Base-by-base conservation (phyloP, 2,113 vertebrate species). In the Notiomystis cincta region DNA sequence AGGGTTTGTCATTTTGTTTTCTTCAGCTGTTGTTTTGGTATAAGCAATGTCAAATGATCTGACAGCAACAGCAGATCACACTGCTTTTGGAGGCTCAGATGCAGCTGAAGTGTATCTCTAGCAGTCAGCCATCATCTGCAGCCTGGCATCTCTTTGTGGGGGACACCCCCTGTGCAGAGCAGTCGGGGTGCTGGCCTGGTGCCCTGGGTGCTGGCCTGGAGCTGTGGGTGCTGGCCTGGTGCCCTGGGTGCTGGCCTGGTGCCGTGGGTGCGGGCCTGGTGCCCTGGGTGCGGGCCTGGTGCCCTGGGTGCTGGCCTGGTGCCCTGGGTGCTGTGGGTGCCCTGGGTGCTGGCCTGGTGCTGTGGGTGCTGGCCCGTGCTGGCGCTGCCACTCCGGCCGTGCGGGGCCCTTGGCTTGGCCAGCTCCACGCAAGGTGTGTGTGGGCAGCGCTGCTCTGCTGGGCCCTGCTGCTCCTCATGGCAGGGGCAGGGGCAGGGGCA, bases 381-480 rank as follows among this genome's bases (percentile, higher is more conserved):
- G 2, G 7, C 2, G 12, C 65, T 5, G 10, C 3, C 5, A 5
- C 23, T 44, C 2, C 4, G 0, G 8, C 47, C 38, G n/a, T 1
- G 18, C 1, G 1, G n/a, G 38, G 48, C 80, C 25, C 10, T 31
- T 44, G 54, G 7, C 37, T 42, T 47, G 45, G 61, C n/a, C 5
- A 1, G 64, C 65, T 56, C 31, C 30, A 0, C 0, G 4, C 25
- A 21, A 3, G 25, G 54, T 3, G 0, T 2, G 0, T 0, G 18
- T n/a, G 44, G 40, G 10, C 15, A 7, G 28, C 0, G 2, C 50
- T 62, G 42, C 50, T 69, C 45, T 30, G 35, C 24, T 6, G 67
- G 31, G 48, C 6, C 16, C 64, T 48, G 70, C 71, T 66, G 71
- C 62, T 85, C 10, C 1, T 25, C 3, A 3, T 56, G 13, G 44